Evolutionary conservation across 2,888 invertebrate species (phyloP).

Genomic region (Lutraria lutraria): DNA sequence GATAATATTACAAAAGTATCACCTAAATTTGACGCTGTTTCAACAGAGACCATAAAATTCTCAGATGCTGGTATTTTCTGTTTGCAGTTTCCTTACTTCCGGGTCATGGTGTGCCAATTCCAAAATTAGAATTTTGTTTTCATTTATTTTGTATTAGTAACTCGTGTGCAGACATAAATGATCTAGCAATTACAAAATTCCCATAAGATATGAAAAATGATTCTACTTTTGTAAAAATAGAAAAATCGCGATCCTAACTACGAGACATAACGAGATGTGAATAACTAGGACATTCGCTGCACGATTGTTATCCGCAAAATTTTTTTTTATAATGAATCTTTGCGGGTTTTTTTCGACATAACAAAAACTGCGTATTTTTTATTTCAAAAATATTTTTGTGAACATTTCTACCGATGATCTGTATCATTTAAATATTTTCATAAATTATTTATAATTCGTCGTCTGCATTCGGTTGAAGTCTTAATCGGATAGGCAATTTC

Average conservation of each 20-base stretch:
- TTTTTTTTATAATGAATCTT: neutral
- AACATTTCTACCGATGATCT: no score
- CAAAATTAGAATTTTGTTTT: constrained; percentile 10
- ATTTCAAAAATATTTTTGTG: neutral
- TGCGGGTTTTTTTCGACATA: neutral
- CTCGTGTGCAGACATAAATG: neutral
- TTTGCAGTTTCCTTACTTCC: constrained; percentile 70
- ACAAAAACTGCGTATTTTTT: neutral
- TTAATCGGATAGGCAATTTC: constrained; percentile 21
- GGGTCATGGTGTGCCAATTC: constrained; percentile 65
- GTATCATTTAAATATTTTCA: neutral
- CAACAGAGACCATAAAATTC: constrained; percentile 25
- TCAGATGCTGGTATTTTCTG: constrained; percentile 34
- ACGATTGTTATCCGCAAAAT: neutral
- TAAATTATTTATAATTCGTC: neutral
- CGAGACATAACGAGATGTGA: constrained; percentile 36
- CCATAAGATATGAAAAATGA: neutral
- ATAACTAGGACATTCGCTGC: constrained; percentile 22
- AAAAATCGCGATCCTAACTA: neutral
- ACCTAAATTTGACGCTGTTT: neutral
- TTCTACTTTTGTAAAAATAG: neutral
- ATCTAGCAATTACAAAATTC: neutral
- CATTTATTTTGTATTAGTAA: neutral
- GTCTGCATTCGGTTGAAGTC: constrained; percentile 4
- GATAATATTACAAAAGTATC: neutral